Evolutionary conservation across 2,113 vertebrate species (phyloP).

Genomic region (human (Homo sapiens)): GRCh38 chr2:127339501-127340000

Average conservation of each 20-base stretch:
- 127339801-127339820: background rate
- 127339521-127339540: background rate
- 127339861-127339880: background rate
- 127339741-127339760: background rate
- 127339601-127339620: background rate
- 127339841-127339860: constrained; percentile 43
- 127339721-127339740: constrained; percentile 20
- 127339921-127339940: constrained; percentile 7
- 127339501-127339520: constrained; percentile 13
- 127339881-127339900: background rate
- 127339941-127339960: background rate
- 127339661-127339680: background rate
- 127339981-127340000: background rate
- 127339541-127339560: background rate
- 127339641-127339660: constrained; percentile 30
- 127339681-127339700: constrained; percentile 17
- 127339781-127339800: background rate
- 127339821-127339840: constrained; percentile 44
- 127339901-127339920: constrained; percentile 20
- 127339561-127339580: background rate
- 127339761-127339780: background rate
- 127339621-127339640: background rate
- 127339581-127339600: background rate
- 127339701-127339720: constrained; percentile 14
- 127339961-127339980: background rate